phyloP scores from a whole-genome alignment of 2,113 vertebrate genomes.

The Eonycteris spelaea region DNA sequence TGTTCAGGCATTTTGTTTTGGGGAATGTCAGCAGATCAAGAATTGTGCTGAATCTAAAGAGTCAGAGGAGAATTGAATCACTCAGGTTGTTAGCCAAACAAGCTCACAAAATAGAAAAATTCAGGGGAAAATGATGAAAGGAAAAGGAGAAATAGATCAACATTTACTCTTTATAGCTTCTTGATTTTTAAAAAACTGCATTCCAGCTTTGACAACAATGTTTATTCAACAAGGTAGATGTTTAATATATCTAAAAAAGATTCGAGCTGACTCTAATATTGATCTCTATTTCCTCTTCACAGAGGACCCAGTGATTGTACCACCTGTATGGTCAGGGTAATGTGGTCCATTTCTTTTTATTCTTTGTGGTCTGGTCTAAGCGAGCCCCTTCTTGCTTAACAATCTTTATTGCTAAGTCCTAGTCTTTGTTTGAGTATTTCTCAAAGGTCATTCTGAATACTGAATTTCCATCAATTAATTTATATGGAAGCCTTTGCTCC shows the following conservation, averaged over 20 bases:
- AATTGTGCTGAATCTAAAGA: neutral
- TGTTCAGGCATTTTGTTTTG: conserved; percentile 16
- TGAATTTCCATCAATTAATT: neutral
- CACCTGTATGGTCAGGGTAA: neutral
- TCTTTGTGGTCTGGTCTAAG: neutral
- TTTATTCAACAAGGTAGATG: neutral
- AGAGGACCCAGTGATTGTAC: neutral
- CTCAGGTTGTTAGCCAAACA: neutral
- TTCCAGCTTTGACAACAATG: neutral
- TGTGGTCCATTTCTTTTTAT: neutral
- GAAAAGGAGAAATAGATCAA: neutral
- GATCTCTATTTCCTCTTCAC: neutral
- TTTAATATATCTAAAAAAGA: neutral
- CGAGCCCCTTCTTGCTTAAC: neutral
- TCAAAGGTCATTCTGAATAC: neutral
- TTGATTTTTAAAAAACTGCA: neutral
- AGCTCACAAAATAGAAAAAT: neutral
- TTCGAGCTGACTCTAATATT: neutral
- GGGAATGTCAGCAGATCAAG: neutral
- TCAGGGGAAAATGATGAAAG: neutral
- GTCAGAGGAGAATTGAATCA: neutral
- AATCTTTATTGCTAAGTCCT: neutral
- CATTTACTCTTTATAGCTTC: neutral
- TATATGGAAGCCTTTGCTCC: neutral
- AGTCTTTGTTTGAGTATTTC: neutral